A percentile compares a stretch with the other conserved stretches of the same genome.
phyloP scores from a whole-genome alignment of 2,888 invertebrate genomes.

The Perdita meconis region DNA sequence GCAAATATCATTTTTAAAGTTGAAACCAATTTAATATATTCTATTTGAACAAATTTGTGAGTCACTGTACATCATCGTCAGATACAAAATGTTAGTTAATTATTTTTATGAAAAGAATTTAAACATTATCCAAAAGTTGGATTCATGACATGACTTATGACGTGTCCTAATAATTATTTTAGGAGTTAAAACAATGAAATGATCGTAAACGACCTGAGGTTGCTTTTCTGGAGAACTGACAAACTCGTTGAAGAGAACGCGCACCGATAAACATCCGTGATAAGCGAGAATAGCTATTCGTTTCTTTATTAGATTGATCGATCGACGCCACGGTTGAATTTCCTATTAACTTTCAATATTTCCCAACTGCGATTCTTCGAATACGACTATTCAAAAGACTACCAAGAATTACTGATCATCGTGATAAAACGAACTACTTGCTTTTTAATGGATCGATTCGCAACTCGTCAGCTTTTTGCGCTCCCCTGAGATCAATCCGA shows the following conservation, averaged over 20 bases:
- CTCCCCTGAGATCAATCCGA: neutral
- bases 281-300: neutral
- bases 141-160: no score
- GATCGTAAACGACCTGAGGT: neutral
- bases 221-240: neutral
- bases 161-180: no score
- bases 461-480: neutral
- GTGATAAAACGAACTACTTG: neutral
- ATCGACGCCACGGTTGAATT: neutral
- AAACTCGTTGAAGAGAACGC: neutral
- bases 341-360: constrained; percentile 10
- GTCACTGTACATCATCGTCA: no score
- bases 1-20: no score
- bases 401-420: neutral
- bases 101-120: no score
- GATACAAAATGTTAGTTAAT: no score
- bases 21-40: no score
- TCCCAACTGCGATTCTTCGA: neutral
- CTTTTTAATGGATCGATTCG: constrained; percentile 8
- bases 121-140: no score
- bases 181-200: neutral
- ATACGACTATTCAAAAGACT: neutral
- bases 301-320: neutral
- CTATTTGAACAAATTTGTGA: no score
- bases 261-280: constrained; percentile 1